phyloP scores from a whole-genome alignment of 2,113 vertebrate genomes.

The Mesitornis unicolor region DNA sequence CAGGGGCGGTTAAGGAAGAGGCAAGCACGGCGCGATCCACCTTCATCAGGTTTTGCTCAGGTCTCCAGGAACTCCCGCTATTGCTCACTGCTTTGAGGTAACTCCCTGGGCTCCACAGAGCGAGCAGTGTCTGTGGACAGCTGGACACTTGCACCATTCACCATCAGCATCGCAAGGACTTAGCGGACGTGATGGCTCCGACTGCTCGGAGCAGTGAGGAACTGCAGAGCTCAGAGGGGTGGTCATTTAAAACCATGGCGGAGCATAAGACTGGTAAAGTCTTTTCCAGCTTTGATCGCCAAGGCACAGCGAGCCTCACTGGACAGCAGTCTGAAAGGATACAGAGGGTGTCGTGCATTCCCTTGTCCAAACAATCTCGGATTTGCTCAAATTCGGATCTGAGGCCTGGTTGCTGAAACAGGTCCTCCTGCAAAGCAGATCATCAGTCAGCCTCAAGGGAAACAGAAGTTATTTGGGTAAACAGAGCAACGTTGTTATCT shows the following conservation, averaged over 20 bases:
- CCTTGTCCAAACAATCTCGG: slow-evolving; percentile 91
- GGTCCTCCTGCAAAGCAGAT: slow-evolving; percentile 83
- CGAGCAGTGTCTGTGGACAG: background rate
- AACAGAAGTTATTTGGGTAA: background rate
- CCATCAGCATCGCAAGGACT: fast-evolving
- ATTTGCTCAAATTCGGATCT: slow-evolving; percentile 90
- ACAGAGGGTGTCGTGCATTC: slow-evolving; percentile 86
- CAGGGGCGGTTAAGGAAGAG: slow-evolving; percentile 68
- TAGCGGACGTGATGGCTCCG: fast-evolving
- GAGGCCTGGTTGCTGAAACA: slow-evolving; percentile 96
- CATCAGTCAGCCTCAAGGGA: background rate
- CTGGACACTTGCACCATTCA: background rate
- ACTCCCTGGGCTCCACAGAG: background rate
- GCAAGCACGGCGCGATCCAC: background rate
- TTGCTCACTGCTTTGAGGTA: background rate
- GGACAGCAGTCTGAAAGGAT: slow-evolving; percentile 77
- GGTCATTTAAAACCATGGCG: background rate
- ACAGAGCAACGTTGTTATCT: background rate
- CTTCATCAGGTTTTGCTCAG: background rate
- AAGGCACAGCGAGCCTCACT: background rate
- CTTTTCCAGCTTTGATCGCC: background rate
- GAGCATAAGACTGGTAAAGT: background rate
- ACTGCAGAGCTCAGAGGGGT: background rate
- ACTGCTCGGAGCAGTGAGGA: background rate
- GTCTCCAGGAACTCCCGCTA: background rate